Percentiles rank a stretch among this genome's conserved stretches.
Conservation (phyloP, 2,113 vertebrate genomes). For the Alethe diademata region DNA sequence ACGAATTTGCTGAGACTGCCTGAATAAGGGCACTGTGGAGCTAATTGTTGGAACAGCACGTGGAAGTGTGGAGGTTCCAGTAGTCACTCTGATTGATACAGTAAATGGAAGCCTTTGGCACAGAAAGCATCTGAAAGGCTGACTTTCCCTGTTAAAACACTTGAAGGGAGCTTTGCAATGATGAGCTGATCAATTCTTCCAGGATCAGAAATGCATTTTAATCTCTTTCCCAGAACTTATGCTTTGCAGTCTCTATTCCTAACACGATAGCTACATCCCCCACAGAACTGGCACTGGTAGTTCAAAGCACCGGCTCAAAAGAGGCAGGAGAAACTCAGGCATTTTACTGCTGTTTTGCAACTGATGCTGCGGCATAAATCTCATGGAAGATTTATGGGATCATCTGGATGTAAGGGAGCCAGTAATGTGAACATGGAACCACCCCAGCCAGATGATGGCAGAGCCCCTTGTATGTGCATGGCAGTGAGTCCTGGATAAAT, state of each 20-base stretch:
- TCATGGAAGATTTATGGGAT: slow-evolving; percentile 65
- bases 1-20: not conserved
- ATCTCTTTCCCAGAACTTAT: slow-evolving; percentile 46
- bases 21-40: not conserved
- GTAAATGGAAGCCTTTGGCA: slow-evolving; percentile 53
- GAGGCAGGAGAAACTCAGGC: slow-evolving; percentile 38
- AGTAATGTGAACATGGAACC: not conserved
- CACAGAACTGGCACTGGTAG: slow-evolving; percentile 10
- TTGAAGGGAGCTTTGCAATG: slow-evolving; percentile 45
- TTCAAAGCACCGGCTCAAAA: slow-evolving; percentile 28
- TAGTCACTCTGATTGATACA: slow-evolving; percentile 13
- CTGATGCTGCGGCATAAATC: slow-evolving; percentile 17
- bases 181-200: slow-evolving; percentile 59
- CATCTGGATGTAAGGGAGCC: slow-evolving; percentile 60
- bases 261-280: not conserved
- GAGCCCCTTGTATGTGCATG: not conserved
- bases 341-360: slow-evolving; percentile 31
- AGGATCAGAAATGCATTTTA: slow-evolving; percentile 53
- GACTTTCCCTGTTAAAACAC: slow-evolving; percentile 20
- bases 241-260: slow-evolving; percentile 62
- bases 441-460: slow-evolving; percentile 3
- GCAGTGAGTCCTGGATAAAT: slow-evolving; percentile 63
- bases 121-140: slow-evolving; percentile 56
- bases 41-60: slow-evolving; percentile 26
- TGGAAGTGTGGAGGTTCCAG: not conserved